Evolutionary conservation across 2,113 vertebrate species (phyloP), one percentile per base, ranked within the genome.

Genomic region (Lonchura striata): DNA sequence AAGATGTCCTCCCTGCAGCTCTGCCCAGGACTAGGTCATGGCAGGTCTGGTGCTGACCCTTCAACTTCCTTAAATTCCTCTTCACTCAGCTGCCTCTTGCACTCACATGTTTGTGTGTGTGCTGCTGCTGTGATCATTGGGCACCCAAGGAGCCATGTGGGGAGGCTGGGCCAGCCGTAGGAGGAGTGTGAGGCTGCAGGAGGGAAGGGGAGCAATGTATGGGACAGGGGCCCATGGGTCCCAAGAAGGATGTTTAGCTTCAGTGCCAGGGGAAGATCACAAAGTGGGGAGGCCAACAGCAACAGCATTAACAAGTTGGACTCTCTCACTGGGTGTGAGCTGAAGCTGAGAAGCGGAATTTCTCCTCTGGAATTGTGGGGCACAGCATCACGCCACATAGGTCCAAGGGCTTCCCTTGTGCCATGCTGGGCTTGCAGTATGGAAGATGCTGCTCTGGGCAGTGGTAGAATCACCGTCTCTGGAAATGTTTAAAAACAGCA

Each of bases 361-460:
- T 83, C 15, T 37, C 47, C 42, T 82, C 52, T 52, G 42, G 25
- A 0, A 1, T 21, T 0, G 0, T 44, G 33, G 25, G 41, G 21
- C 11, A 30, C 21, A 61, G 37, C 54, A 39, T 42, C 31, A 50
- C 27, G 17, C 39, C 15, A 4, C 0, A 3, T 6, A 20, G 6
- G 33, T 47, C 23, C 19, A 1, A 6, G n/a, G 27, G 13, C 14
- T 75, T 63, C 11, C 16, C 35, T 39, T 0, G 0, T 44, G 78
- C n/a, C 28, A 17, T 2, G 1, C 17, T n/a, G 54, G 41, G 8
- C 13, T 7, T 39, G 30, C 0, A 4, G 8, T 60, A 16, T 15
- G 21, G 49, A 69, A 72, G 46, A 49, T 5, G n/a, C 49, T 76
- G 63, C 56, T 15, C 49, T 42, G 41, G 54, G 8, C 17, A 76